These are phyloP conservation scores for Chouioia cunea DNA, from an alignment of 2,888 invertebrate species.

Conservation along the genomic window DNA sequence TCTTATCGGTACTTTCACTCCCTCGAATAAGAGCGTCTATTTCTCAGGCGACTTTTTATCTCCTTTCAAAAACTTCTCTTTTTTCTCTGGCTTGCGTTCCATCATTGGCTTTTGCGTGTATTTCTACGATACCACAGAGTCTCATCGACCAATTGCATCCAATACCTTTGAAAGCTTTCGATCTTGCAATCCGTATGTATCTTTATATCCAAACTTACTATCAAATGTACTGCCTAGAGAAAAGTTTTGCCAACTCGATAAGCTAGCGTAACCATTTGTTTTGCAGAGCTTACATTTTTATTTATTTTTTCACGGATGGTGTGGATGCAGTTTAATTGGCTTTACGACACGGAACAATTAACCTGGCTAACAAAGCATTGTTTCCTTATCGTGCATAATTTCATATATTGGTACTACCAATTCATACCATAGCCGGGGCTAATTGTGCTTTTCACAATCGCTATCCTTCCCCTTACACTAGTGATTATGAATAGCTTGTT, in stretches of 20 bases:
- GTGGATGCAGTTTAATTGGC: no score
- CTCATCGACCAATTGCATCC: conserved; percentile 54
- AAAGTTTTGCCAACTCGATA: no score
- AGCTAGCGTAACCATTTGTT: no score
- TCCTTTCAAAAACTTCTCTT: neutral
- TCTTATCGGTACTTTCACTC: conserved; percentile 21
- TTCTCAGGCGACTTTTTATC: conserved; percentile 27
- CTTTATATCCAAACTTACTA: conserved; percentile 7
- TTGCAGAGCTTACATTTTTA: neutral
- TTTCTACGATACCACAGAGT: conserved; percentile 39
- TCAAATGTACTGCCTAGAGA: no score
- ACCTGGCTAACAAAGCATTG: no score
- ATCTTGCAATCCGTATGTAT: conserved; percentile 16
- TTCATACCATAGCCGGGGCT: no score
- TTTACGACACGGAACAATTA: no score
- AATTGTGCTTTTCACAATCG: no score
- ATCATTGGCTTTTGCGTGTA: conserved; percentile 7
- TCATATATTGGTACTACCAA: no score
- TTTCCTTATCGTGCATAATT: no score
- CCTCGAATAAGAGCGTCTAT: conserved; percentile 27
- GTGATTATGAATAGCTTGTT: no score
- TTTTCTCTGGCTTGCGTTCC: neutral
- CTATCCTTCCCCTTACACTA: no score
- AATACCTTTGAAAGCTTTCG: conserved; percentile 54
- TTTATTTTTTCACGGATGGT: neutral